Percentiles rank a stretch among this genome's conserved stretches.
These are phyloP conservation scores for Zele albiditarsus DNA, from an alignment of 2,888 invertebrate genomes.

Conservation along the genomic window DNA sequence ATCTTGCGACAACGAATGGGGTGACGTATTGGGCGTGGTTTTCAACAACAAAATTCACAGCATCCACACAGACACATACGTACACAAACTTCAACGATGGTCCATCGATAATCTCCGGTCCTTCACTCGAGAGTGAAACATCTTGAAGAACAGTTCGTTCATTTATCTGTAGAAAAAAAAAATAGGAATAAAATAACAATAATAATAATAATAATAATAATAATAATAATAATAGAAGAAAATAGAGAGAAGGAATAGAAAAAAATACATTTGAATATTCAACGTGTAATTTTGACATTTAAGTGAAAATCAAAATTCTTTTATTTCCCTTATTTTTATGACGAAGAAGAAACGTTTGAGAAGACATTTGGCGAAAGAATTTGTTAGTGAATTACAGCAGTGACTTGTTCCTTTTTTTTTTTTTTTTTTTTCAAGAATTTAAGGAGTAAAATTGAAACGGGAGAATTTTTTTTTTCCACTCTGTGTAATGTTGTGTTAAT, in stretches of 20 bases:
- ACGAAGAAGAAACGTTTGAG: neutral
- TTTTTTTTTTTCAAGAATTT: too few relatives aligned
- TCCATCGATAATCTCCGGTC: constrained; percentile 28
- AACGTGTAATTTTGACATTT: neutral
- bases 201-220: too few relatives aligned
- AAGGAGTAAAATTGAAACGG: neutral
- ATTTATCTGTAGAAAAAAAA: neutral
- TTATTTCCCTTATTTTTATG: neutral
- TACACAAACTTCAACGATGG: constrained; percentile 3
- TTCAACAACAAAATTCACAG: neutral
- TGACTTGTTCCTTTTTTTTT: neutral
- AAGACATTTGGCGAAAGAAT: neutral
- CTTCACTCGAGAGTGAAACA: constrained; percentile 22
- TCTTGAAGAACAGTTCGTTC: constrained; percentile 15
- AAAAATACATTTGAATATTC: neutral
- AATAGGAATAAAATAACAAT: neutral
- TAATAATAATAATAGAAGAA: neutral
- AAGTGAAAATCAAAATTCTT: neutral
- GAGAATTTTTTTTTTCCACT: neutral
- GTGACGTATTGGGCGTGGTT: constrained; percentile 11
- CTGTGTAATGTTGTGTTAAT: neutral
- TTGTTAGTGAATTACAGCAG: too few relatives aligned
- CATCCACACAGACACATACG: neutral
- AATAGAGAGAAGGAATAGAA: neutral
- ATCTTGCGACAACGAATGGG: neutral